phyloP scores from a whole-genome alignment of 1,140 invertebrate genomes.

The Heliconius hewitsoni region DNA sequence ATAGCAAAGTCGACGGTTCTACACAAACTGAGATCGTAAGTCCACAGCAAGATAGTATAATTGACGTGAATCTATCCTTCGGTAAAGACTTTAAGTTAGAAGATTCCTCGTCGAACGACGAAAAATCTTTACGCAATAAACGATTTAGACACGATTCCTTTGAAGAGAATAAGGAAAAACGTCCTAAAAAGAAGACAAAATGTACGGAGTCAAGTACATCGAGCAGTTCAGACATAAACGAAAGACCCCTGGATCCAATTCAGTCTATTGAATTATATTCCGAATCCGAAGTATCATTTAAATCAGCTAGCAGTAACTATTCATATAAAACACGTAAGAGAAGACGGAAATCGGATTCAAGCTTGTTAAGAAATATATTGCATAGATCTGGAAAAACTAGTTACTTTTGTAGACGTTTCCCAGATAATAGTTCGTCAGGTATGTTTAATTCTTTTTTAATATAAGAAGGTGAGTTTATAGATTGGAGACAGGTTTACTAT shows the following conservation, averaged over 20 bases:
- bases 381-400: conserved; percentile 53
- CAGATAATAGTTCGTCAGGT: conserved; percentile 55
- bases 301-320: conserved; percentile 67
- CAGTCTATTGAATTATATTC: conserved; percentile 54
- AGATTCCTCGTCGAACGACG: conserved; percentile 52
- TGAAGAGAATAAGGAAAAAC: conserved; percentile 48
- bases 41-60: conserved; percentile 43
- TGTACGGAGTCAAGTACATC: conserved; percentile 52
- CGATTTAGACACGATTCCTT: conserved; percentile 58
- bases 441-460: conserved; percentile 14
- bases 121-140: conserved; percentile 51
- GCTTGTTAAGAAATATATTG: conserved; percentile 63
- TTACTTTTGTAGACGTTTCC: conserved; percentile 44
- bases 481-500: too few species aligned
- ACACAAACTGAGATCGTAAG: conserved; percentile 59
- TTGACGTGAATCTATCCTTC: conserved; percentile 57
- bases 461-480: too few species aligned
- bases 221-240: conserved; percentile 54
- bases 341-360: conserved; percentile 65
- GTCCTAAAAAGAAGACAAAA: conserved; percentile 65
- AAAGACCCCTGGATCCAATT: conserved; percentile 41
- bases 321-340: conserved; percentile 69
- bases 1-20: conserved; percentile 49
- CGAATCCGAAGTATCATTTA: conserved; percentile 68
- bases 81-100: conserved; percentile 55